Conservation (phyloP, 2,888 invertebrate genomes). For the Cylloceria caligata region DNA sequence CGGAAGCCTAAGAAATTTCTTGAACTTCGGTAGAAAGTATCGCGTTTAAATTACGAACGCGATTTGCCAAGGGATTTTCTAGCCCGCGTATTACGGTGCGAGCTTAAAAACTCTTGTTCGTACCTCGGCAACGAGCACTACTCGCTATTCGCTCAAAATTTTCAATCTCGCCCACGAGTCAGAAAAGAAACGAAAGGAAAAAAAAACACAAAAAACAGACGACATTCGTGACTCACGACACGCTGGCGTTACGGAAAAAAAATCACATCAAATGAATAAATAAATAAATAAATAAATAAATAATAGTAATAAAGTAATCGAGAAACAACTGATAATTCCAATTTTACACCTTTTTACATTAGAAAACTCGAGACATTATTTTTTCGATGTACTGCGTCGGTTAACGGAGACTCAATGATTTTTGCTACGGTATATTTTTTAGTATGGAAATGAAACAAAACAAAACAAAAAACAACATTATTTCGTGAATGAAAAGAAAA, state of each 20-base stretch:
- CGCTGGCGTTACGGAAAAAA: constrained; percentile 44
- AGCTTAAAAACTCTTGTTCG: constrained; percentile 17
- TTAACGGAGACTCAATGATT: constrained; percentile 66
- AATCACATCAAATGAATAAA: constrained; percentile 31
- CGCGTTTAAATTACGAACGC: constrained; percentile 5
- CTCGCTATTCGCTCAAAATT: constrained; percentile 37
- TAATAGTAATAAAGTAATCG: constrained; percentile 40
- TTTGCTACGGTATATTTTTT: constrained; percentile 72
- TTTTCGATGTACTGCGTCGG: constrained; percentile 65
- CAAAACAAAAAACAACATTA: constrained; percentile 26
- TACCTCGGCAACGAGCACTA: neutral
- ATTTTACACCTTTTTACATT: constrained; percentile 71
- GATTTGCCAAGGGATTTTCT: constrained; percentile 27
- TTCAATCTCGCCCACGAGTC: constrained; percentile 13
- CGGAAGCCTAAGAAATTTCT: constrained; percentile 51
- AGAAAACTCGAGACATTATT: constrained; percentile 66
- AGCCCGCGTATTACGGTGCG: constrained; percentile 19
- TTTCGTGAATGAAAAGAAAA: constrained; percentile 38
- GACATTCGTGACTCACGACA: constrained; percentile 37
- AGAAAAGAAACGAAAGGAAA: neutral
- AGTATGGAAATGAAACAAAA: constrained; percentile 50
- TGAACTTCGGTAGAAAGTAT: neutral
- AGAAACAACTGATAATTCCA: constrained; percentile 63
- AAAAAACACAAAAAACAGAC: constrained; percentile 15
- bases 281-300: too few relatives aligned